Evolutionary conservation across 2,888 invertebrate genomes (phyloP).

Genomic region (Omphaloscelis lunosa): DNA sequence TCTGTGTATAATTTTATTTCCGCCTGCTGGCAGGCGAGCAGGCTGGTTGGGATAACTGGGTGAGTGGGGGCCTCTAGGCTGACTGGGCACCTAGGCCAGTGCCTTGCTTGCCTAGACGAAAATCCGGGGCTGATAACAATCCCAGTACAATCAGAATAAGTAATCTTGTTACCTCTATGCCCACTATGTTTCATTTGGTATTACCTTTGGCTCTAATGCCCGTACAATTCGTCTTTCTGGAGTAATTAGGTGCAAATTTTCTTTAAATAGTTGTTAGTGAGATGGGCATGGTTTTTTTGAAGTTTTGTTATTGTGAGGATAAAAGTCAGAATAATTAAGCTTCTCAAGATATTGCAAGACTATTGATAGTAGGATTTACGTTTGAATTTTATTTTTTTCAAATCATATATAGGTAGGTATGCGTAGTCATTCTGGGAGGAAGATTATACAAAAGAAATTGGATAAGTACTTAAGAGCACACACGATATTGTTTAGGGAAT

Average conservation of each 20-base stretch:
- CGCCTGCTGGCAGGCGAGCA: no score
- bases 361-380: background rate
- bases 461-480: no score
- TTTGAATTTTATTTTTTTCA: no score
- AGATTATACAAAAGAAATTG: no score
- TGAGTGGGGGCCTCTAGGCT: no score
- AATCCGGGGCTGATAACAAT: conserved; percentile 4
- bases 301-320: conserved; percentile 1
- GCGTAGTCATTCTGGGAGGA: no score
- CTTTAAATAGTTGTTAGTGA: conserved; percentile 26
- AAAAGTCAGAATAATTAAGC: background rate
- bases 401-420: no score
- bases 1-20: no score
- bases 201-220: conserved; percentile 52
- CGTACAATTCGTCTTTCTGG: conserved; percentile 32
- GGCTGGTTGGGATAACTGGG: no score
- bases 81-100: no score
- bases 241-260: conserved; percentile 56
- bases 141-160: conserved; percentile 65
- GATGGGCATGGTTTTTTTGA: conserved; percentile 16
- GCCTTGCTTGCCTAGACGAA: no score
- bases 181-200: conserved; percentile 44
- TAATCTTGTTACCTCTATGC: conserved; percentile 50
- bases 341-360: background rate
- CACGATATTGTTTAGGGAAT: background rate